phyloP scores from a whole-genome alignment of 2,113 vertebrate genomes.

The Agelaius tricolor region DNA sequence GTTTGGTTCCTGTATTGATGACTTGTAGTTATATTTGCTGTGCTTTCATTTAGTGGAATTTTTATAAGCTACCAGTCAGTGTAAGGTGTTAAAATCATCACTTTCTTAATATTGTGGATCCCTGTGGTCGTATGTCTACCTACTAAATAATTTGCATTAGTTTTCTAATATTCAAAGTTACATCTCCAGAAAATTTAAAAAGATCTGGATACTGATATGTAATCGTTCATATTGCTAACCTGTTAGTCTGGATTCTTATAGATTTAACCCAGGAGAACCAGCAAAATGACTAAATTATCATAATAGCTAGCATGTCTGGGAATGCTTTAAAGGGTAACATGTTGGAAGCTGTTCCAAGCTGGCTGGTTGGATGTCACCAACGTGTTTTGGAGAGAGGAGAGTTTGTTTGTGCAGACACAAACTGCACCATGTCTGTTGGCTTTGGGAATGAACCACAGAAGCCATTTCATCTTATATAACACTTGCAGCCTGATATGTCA shows the following conservation, averaged over 20 bases:
- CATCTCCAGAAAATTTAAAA: not conserved
- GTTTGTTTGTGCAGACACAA: not conserved
- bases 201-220: accelerated
- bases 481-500: not conserved
- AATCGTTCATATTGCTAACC: not conserved
- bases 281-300: not conserved
- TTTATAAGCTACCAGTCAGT: not conserved
- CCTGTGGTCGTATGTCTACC: not conserved
- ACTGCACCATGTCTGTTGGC: not conserved
- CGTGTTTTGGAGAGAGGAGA: not conserved
- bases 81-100: not conserved
- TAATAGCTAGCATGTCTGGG: not conserved
- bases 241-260: not conserved
- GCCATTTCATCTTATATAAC: not conserved
- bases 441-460: not conserved
- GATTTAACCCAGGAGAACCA: not conserved
- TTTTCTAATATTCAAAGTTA: not conserved
- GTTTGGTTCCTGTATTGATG: not conserved
- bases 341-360: not conserved
- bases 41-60: not conserved
- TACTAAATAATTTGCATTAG: not conserved
- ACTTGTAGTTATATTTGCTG: not conserved
- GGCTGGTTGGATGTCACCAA: not conserved
- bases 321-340: not conserved
- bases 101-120: not conserved